Conservation (phyloP, 2,113 vertebrate species). For the Thalassarche chlororhynchos region DNA sequence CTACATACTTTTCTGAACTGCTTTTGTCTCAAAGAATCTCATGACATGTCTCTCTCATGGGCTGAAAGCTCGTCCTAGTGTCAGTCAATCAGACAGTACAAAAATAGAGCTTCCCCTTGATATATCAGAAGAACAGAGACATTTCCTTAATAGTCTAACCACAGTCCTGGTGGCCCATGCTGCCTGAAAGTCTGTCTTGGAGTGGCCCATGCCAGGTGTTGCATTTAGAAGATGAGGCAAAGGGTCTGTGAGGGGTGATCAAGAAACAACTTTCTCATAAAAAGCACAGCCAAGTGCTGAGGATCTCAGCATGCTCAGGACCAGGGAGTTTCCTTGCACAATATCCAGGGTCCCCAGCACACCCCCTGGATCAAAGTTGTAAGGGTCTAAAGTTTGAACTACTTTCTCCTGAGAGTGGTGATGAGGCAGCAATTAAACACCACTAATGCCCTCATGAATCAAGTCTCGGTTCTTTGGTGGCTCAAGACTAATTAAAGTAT, state of each 20-base stretch:
- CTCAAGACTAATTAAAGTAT: not conserved
- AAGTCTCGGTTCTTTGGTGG: not conserved
- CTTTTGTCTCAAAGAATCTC: conserved; percentile 18
- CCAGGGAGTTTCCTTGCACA: not conserved
- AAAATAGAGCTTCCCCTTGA: not conserved
- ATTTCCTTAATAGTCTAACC: not conserved
- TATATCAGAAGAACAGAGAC: not conserved
- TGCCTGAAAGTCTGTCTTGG: not conserved
- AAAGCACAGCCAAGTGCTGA: not conserved
- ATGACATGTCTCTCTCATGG: not conserved
- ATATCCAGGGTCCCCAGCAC: not conserved
- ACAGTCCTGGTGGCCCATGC: not conserved
- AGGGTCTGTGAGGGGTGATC: not conserved
- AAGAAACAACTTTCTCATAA: not conserved
- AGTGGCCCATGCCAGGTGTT: not conserved
- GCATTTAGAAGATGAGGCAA: not conserved
- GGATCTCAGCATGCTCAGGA: not conserved
- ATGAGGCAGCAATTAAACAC: not conserved
- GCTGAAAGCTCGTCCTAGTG: not conserved
- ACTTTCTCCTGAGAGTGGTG: not conserved
- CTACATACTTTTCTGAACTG: not conserved
- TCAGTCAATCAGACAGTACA: not conserved
- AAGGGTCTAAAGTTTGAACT: not conserved
- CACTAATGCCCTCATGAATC: not conserved
- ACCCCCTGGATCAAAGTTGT: not conserved